A percentile compares a stretch with the other conserved stretches of the same genome.
These are phyloP conservation scores for Diuraphis noxia DNA, from an alignment of 1,140 invertebrate genomes.

Conservation along the genomic window DNA sequence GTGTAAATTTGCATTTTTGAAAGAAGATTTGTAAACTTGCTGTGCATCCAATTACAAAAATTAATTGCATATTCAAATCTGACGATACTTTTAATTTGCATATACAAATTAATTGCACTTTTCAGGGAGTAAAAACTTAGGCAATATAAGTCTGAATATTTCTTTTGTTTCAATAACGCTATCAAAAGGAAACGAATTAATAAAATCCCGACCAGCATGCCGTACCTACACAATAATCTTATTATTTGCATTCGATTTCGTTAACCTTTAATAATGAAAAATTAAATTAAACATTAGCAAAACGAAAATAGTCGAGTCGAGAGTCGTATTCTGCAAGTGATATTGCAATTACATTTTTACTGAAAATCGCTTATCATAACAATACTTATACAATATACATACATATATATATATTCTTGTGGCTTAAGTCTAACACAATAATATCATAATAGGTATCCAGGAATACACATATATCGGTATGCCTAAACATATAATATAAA, in stretches of 20 bases:
- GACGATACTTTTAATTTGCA: background rate
- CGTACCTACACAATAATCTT: background rate
- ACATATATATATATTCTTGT: background rate
- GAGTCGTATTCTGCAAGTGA: background rate
- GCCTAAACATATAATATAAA: background rate
- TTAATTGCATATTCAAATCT: constrained; percentile 30
- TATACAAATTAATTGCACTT: background rate
- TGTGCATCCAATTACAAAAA: constrained; percentile 38
- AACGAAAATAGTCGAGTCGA: background rate
- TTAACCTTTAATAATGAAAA: background rate
- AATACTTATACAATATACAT: background rate
- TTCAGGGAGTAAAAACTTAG: background rate
- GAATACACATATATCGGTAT: background rate
- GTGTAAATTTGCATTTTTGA: constrained; percentile 32
- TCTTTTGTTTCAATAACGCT: background rate
- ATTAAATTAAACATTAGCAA: background rate
- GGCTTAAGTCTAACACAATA: background rate
- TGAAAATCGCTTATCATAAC: background rate
- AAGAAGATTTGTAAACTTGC: constrained; percentile 24
- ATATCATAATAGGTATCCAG: too few species aligned
- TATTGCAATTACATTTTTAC: background rate
- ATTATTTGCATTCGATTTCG: background rate
- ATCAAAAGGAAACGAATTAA: background rate
- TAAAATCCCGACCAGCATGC: background rate
- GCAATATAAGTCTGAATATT: background rate